A percentile compares a stretch with the other conserved stretches of the same genome.
phyloP scores from a whole-genome alignment of 2,888 invertebrate genomes.

The Auanema sp. region DNA sequence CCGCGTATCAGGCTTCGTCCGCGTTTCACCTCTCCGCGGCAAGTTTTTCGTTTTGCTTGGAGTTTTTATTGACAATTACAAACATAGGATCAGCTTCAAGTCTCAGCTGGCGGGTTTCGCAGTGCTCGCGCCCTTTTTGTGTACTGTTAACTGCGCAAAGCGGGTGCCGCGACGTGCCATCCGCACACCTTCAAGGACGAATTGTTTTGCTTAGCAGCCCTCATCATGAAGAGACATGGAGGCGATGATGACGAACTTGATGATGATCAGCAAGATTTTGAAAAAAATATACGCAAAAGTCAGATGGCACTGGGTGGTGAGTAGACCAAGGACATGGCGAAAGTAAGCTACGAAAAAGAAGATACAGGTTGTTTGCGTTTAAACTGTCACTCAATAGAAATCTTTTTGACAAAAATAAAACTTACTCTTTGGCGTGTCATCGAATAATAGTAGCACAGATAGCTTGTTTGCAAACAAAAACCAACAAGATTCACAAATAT shows the following conservation, averaged over 20 bases:
- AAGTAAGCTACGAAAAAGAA: too few relatives aligned
- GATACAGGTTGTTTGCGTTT: too few relatives aligned
- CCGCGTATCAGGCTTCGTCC: not conserved
- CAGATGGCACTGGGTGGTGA: too few relatives aligned
- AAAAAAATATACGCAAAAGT: conserved; percentile 2
- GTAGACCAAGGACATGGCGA: too few relatives aligned
- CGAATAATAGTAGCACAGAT: conserved; percentile 75
- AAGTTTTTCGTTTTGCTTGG: conserved; percentile 2
- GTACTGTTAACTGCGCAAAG: not conserved
- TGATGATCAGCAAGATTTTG: too few relatives aligned
- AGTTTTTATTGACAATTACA: too few relatives aligned
- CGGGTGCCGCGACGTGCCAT: not conserved
- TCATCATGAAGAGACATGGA: too few relatives aligned
- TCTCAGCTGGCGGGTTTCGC: conserved; percentile 3
- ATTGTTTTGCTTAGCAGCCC: not conserved
- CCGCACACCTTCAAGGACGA: conserved; percentile 1
- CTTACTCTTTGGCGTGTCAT: conserved; percentile 70
- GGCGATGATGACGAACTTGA: too few relatives aligned
- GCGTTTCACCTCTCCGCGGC: not conserved
- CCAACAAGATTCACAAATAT: conserved; percentile 79
- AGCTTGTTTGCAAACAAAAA: conserved; percentile 75
- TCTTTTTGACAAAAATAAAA: not conserved
- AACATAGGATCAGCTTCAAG: not conserved
- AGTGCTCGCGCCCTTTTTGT: conserved; percentile 7
- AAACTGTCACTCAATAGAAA: conserved; percentile 9